Conservation (phyloP, 2,797 vertebrate species). For the Macroramphosus scolopax region DNA sequence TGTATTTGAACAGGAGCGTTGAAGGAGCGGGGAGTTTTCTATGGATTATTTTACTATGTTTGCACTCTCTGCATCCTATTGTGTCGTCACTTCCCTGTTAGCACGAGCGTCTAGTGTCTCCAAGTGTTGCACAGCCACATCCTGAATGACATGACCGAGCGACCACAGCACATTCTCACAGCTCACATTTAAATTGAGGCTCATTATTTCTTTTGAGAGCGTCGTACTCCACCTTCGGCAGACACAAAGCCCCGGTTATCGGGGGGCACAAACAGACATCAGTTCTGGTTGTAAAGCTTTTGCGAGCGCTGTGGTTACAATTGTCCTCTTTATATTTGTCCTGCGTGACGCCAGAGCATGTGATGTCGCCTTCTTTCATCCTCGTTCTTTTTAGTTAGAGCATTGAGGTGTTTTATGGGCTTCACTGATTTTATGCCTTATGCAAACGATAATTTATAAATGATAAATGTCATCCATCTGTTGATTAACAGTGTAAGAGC, state of each 20-base stretch:
- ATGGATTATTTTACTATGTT: conserved; percentile 62
- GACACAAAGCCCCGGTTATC: conserved; percentile 50
- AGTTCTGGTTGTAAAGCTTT: conserved; percentile 65
- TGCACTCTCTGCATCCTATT: conserved; percentile 55
- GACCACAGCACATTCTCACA: conserved; percentile 25
- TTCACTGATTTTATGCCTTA: conserved; percentile 66
- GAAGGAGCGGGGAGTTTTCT: conserved; percentile 44
- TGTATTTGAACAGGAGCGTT: conserved; percentile 49
- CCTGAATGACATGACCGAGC: conserved; percentile 50
- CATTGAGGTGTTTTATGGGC: conserved; percentile 49
- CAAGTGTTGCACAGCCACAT: conserved; percentile 43
- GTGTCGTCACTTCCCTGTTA: conserved; percentile 52
- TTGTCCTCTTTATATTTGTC: conserved; percentile 55
- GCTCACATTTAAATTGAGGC: conserved; percentile 48
- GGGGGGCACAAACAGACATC: conserved; percentile 57
- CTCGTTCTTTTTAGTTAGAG: conserved; percentile 33
- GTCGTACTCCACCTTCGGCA: conserved; percentile 25
- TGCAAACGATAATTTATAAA: conserved; percentile 60
- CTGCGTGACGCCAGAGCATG: conserved; percentile 62
- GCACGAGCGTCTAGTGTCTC: conserved; percentile 19
- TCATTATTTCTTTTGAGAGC: conserved; percentile 47
- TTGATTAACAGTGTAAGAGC: conserved; percentile 66
- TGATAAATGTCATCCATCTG: conserved; percentile 64
- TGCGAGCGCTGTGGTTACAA: conserved; percentile 52
- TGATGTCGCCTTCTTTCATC: conserved; percentile 42